Conservation (phyloP, 2,888 invertebrate species). For the Pandemis corylana region DNA sequence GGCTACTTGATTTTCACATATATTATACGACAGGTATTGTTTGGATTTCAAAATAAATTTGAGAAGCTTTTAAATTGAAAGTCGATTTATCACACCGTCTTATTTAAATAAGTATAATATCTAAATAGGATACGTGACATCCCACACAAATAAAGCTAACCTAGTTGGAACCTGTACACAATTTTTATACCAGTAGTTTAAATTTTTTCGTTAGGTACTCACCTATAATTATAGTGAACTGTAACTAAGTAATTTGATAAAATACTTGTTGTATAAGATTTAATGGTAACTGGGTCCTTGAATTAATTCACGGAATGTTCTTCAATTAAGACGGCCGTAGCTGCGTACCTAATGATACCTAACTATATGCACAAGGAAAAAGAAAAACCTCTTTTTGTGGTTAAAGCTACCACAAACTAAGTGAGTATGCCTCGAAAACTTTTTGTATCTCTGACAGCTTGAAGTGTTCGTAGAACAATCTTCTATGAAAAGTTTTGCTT, state of each 20-base stretch:
- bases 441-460: not conserved
- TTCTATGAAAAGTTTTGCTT: not conserved
- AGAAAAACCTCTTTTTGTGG: not conserved
- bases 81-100: conserved; percentile 29
- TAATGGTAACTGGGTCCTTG: not conserved
- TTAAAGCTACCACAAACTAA: not conserved
- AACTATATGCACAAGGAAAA: not conserved
- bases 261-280: too few relatives aligned
- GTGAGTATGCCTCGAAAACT: not conserved
- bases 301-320: not conserved
- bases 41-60: conserved; percentile 36
- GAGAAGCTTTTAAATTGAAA: conserved; percentile 26
- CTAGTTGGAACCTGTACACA: not conserved
- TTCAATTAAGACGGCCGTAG: not conserved
- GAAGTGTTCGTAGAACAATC: not conserved
- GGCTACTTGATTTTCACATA: conserved; percentile 60
- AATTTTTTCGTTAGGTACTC: too few relatives aligned
- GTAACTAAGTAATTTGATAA: too few relatives aligned
- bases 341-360: too few relatives aligned
- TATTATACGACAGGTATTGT: conserved; percentile 49
- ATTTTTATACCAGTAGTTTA: not conserved
- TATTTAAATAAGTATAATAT: conserved; percentile 13
- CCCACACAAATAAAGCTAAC: conserved; percentile 2
- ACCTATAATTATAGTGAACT: too few relatives aligned
- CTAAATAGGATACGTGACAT: conserved; percentile 16